These are phyloP conservation scores for Ellobius talpinus DNA, from an alignment of 2,113 vertebrate species.

Conservation along the genomic window DNA sequence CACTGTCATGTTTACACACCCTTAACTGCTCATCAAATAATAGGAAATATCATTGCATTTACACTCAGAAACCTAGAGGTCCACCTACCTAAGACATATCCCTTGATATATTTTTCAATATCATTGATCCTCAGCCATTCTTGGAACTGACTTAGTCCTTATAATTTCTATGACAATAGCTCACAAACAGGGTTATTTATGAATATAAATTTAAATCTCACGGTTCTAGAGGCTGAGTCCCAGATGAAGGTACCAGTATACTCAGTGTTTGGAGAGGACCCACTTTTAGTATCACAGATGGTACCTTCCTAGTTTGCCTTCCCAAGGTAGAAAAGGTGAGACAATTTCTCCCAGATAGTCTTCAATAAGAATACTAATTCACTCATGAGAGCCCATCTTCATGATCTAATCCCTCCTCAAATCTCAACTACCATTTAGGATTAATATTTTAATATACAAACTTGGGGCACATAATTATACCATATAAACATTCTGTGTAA, in stretches of 20 bases:
- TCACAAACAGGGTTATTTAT: background rate
- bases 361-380: background rate
- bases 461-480: background rate
- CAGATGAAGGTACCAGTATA: background rate
- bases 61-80: background rate
- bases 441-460: background rate
- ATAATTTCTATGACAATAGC: background rate
- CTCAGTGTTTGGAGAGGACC: background rate
- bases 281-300: background rate
- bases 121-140: background rate
- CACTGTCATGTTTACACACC: background rate
- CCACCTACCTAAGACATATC: background rate
- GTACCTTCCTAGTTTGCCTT: background rate
- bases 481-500: background rate
- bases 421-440: background rate
- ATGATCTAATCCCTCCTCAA: background rate
- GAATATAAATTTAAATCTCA: background rate
- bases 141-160: background rate
- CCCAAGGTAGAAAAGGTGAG: background rate
- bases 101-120: background rate
- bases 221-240: background rate
- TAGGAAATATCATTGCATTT: background rate
- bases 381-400: background rate
- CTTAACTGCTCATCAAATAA: background rate
- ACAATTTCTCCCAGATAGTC: background rate